Conservation (phyloP, 2,797 vertebrate species). For the Cirrhinus mrigala region DNA sequence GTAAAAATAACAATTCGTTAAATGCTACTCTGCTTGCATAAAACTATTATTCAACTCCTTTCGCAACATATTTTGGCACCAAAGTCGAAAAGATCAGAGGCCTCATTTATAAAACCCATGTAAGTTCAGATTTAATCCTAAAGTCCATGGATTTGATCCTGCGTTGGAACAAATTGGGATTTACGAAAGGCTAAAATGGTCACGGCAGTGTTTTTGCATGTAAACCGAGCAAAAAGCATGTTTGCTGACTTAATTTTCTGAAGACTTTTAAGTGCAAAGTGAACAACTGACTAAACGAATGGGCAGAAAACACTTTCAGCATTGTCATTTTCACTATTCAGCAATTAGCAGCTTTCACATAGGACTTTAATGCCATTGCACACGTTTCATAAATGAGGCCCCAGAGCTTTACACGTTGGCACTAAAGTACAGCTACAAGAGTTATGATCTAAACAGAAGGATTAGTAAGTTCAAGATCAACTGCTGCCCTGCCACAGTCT, state of each 20-base stretch:
- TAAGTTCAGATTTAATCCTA: conserved; percentile 5
- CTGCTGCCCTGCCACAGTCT: conserved; percentile 16
- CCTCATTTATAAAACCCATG: conserved; percentile 30
- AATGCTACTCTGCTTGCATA: conserved; percentile 75
- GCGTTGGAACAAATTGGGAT: background rate
- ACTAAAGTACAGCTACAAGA: conserved; percentile 18
- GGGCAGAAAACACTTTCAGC: background rate
- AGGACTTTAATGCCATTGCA: background rate
- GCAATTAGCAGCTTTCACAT: background rate
- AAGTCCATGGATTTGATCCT: conserved; percentile 25
- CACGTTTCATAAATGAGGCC: conserved; percentile 10
- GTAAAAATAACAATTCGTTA: conserved; percentile 74
- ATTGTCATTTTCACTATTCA: background rate
- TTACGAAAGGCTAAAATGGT: background rate
- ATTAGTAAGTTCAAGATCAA: conserved; percentile 27
- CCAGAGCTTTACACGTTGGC: conserved; percentile 15
- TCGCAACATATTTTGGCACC: conserved; percentile 63
- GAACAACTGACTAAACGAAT: background rate
- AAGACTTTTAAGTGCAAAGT: background rate
- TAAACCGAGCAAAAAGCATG: background rate
- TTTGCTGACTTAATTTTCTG: background rate
- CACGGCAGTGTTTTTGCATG: background rate
- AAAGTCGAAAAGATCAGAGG: conserved; percentile 40
- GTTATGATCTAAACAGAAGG: conserved; percentile 31
- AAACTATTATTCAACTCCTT: conserved; percentile 72